Base-by-base conservation (phyloP, 1,140 invertebrate species). In the Acromyrmex charruanus region DNA sequence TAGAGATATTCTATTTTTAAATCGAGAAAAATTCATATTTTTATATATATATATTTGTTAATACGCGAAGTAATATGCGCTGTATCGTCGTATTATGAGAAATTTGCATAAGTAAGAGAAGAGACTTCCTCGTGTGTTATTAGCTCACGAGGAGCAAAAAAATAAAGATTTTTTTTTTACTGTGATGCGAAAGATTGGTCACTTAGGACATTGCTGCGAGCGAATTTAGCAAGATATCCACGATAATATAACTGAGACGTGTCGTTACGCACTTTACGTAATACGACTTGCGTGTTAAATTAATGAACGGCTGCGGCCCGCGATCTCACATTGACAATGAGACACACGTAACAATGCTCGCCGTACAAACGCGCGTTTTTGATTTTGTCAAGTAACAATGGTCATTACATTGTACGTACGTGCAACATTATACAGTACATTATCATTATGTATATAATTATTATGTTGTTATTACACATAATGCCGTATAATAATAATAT, bases 291-390 rank as follows among this genome's bases (percentile, higher is more conserved):
- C 80, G 80, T 61, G 80, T 74, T 75, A 75, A 84, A 84, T 84
- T 84, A 84, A 84, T 84, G 44, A 84, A 84, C 80, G 80, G 55
- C 80, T 84, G 80, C 55, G 55, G 80, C 69, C 69, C 80, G 80
- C 80, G 80, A 84, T 84, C 69, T 84, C 80, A 84, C 80, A 84
- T 84, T 84, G 80, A 84, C 80, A 84, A 84, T 84, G 80, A 84
- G 80, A 84, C 69, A 84, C 80, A 84, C 80, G 80, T 75, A 84
- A 84, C 80, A 84, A 84, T 75, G 80, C 80, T 84, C 69, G 80
- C 80, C 80, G 69, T 75, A 84, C 55, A 74, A 81, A 71, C 35
- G 79, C 69, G 69, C 55, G 69, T 74, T 84, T 84, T 75, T 63
- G 69, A 84, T 84, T 84, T 75, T 84, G 69, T 28, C 80, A 84